Conservation (phyloP, 2,888 invertebrate species). For the Lasius fuliginosus region DNA sequence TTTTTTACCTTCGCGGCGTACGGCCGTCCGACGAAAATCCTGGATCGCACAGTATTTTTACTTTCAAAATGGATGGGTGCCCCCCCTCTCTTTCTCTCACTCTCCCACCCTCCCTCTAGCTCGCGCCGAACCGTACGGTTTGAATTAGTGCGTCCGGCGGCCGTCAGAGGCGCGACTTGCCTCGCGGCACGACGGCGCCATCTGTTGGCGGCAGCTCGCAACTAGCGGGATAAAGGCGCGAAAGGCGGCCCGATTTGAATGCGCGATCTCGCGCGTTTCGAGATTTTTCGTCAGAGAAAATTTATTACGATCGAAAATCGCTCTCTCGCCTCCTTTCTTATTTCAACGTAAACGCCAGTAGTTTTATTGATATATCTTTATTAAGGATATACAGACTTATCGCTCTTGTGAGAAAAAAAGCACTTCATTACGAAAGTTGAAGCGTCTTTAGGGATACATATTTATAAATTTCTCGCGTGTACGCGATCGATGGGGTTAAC, state of each 20-base stretch:
- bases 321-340: neutral
- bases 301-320: too few species aligned
- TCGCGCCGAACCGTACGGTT: slow-evolving; percentile 62
- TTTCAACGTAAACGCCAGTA: neutral
- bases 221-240: slow-evolving; percentile 84
- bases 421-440: neutral
- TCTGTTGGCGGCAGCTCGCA: slow-evolving; percentile 86
- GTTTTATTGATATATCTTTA: neutral
- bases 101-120: slow-evolving; percentile 27
- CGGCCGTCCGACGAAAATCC: slow-evolving; percentile 71
- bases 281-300: too few species aligned
- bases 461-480: neutral
- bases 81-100: neutral
- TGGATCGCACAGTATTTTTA: slow-evolving; percentile 83
- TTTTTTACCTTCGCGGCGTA: slow-evolving; percentile 66
- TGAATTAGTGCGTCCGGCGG: slow-evolving; percentile 61
- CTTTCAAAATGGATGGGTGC: slow-evolving; percentile 82
- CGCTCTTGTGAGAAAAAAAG: neutral
- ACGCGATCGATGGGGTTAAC: neutral
- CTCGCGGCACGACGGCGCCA: slow-evolving; percentile 40
- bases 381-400: neutral
- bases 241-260: neutral
- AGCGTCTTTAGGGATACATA: neutral
- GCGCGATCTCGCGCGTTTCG: neutral
- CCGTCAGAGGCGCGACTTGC: slow-evolving; percentile 67